A percentile compares a stretch with the other conserved stretches of the same genome.
Conservation (phyloP, 1,140 invertebrate species). For the Vollenhovia emeryi region DNA sequence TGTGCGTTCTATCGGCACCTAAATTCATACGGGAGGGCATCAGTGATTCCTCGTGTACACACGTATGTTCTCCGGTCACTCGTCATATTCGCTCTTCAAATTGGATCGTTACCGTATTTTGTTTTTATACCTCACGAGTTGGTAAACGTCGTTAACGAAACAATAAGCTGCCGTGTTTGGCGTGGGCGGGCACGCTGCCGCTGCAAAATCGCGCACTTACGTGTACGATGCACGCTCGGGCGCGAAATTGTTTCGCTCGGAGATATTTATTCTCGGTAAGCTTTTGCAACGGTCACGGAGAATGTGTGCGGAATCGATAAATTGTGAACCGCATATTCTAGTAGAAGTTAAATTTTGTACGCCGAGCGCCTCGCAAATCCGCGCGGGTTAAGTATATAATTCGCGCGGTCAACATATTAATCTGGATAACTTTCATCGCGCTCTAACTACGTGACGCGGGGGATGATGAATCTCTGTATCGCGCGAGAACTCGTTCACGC, state of each 20-base stretch:
- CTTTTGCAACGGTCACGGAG: not conserved
- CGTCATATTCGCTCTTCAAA: not conserved
- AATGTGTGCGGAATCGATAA: not conserved
- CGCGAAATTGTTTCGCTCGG: slow-evolving; percentile 2
- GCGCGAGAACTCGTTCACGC: slow-evolving; percentile 3
- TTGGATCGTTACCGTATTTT: not conserved
- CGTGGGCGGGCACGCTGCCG: not conserved
- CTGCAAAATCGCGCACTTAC: not conserved
- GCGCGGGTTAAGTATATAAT: not conserved
- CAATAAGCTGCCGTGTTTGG: not conserved
- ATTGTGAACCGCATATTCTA: not conserved
- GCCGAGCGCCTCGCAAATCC: not conserved
- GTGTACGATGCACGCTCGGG: not conserved
- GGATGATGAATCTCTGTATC: not conserved
- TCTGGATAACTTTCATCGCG: not conserved
- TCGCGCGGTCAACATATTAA: slow-evolving; percentile 3
- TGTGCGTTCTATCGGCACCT: too few species aligned
- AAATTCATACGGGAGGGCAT: too few species aligned
- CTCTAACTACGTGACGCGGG: not conserved
- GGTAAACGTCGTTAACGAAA: slow-evolving; percentile 17
- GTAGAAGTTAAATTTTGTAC: not conserved
- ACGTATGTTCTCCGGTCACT: not conserved
- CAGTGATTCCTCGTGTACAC: too few species aligned
- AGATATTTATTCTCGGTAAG: slow-evolving; percentile 5
- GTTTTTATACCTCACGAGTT: not conserved